Base-by-base conservation (phyloP, 2,113 vertebrate genomes). In the Cricetomys ansorgei region DNA sequence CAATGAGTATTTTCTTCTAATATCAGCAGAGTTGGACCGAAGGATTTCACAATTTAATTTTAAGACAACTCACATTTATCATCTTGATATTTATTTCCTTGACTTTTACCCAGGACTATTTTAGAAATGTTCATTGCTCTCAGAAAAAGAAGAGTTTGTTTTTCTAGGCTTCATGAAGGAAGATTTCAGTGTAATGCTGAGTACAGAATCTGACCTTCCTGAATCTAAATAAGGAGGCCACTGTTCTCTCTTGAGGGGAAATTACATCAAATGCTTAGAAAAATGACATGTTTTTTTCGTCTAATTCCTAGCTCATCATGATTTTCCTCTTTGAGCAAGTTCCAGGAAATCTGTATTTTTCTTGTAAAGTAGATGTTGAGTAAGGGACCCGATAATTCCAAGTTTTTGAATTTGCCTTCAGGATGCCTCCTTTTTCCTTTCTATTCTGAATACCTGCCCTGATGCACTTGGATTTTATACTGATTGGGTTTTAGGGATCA, bases 251-350 rank as follows among this genome's bases (percentile, higher is more conserved):
- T 86, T 80, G 59, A 85, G 65, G 27, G 92, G 92, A 97, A 96
- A 85, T 94, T 92, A 67, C 88, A 95, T 94, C 90, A 95, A 25
- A 91, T 96, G 12, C 96, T 96, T 89, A 95, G 90, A 95, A 97
- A 96, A 94, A 86, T 69, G 55, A 81, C 72, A 94, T 25, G 34
- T 83, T 79, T 23, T 53, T 93, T 94, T 62, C 31, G 89, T 48
- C 75, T 95, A 88, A 91, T 88, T 94, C 48, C 62, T 91, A 67
- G 65, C 79, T 94, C 76, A 73, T 91, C 76, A 69, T 95, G n/a
- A 90, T 94, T 93, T 96, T 96, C 64, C 64, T 89, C 64, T 92
- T 96, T 69, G 90, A 67, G 29, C 29, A 75, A 96, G 37, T 97
- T 97, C 88, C 40, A 77, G 48, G 73, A 37, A 93, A 90, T 95